These are phyloP conservation scores for Amorpha juglandis DNA, from an alignment of 2,888 invertebrate genomes.

Conservation along the genomic window DNA sequence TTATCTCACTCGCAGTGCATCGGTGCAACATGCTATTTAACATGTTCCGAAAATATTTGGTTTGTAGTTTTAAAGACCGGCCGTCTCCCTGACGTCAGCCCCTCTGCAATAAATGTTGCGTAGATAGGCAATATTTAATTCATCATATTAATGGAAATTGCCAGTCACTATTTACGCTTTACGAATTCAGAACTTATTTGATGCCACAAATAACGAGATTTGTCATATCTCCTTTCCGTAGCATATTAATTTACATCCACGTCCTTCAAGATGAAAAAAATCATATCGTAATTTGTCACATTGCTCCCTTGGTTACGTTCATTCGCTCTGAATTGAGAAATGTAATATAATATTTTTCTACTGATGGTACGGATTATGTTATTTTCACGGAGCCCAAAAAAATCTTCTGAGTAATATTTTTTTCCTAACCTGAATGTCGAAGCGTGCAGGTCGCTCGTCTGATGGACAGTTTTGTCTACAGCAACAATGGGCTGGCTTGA, in stretches of 20 bases:
- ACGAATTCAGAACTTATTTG: not conserved
- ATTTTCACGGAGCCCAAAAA: not conserved
- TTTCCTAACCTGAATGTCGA: no score
- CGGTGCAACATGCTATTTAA: no score
- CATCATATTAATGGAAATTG: not conserved
- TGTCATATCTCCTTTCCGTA: not conserved
- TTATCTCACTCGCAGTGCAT: no score
- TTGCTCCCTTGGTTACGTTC: not conserved
- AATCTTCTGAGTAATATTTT: no score
- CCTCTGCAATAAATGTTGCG: no score
- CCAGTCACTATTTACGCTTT: not conserved
- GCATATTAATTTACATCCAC: slow-evolving; percentile 10
- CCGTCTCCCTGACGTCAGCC: no score
- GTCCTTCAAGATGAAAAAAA: slow-evolving; percentile 22
- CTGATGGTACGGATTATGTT: not conserved
- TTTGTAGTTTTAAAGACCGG: no score
- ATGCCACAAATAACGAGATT: not conserved
- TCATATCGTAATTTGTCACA: slow-evolving; percentile 22
- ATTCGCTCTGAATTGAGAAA: not conserved
- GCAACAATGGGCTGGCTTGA: no score
- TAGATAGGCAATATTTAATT: no score
- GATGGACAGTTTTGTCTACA: no score
- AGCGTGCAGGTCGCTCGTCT: no score
- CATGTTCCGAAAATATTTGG: no score
- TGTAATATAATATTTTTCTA: slow-evolving; percentile 6